A percentile compares a stretch with the other conserved stretches of the same genome.
phyloP scores from a whole-genome alignment of 2,888 invertebrate genomes.

The Sussaba pulchella region DNA sequence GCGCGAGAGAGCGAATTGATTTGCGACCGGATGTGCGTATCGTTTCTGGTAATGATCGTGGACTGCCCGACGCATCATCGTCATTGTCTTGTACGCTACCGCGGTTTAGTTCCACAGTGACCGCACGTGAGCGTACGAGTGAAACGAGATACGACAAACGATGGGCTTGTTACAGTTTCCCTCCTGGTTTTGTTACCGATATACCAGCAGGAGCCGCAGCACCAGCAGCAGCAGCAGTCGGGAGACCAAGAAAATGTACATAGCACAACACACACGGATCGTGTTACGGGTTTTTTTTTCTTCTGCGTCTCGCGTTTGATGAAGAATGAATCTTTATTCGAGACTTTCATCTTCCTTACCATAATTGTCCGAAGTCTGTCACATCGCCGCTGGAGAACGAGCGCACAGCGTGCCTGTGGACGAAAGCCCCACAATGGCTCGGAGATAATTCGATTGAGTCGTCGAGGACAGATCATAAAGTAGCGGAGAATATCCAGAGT shows the following conservation, averaged over 20 bases:
- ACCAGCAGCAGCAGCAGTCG: no score
- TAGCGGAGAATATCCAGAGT: conserved; percentile 52
- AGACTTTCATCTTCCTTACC: background rate
- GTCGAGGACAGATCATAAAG: conserved; percentile 65
- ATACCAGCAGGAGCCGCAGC: no score
- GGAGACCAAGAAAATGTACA: conserved; percentile 44
- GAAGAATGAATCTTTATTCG: conserved; percentile 38
- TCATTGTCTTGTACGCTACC: conserved; percentile 76
- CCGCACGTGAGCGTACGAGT: conserved; percentile 31
- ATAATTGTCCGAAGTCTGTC: background rate
- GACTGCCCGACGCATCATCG: conserved; percentile 71
- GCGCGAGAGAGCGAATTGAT: conserved; percentile 79
- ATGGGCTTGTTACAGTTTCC: conserved; percentile 54
- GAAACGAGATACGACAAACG: conserved; percentile 60
- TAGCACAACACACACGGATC: conserved; percentile 36
- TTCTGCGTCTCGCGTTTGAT: conserved; percentile 31
- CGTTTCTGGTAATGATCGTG: conserved; percentile 82
- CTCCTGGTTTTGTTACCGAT: conserved; percentile 41
- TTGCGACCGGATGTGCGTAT: conserved; percentile 83
- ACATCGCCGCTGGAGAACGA: no score
- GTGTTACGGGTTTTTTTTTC: conserved; percentile 33
- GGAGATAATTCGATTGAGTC: conserved; percentile 71
- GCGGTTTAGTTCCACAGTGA: background rate
- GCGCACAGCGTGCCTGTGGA: no score
- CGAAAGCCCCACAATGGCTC: no score